phyloP scores from a whole-genome alignment of 2,888 invertebrate genomes.

The Temnothorax unifasciatus region DNA sequence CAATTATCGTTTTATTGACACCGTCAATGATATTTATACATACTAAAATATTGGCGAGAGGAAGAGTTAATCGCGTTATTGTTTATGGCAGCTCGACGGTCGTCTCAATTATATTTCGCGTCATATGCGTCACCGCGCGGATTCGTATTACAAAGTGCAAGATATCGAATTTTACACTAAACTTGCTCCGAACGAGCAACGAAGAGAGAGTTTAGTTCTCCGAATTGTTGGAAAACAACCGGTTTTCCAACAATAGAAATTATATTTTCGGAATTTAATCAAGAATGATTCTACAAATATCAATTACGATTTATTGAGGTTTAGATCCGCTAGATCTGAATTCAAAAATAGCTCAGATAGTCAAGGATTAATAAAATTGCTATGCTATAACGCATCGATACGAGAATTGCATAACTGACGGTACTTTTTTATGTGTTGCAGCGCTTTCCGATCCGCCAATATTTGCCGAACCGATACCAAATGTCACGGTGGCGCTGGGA shows the following conservation, averaged over 20 bases:
- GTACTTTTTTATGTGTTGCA: slow-evolving; percentile 86
- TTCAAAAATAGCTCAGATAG: neutral
- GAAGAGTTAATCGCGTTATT: slow-evolving; percentile 21
- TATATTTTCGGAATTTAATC: neutral
- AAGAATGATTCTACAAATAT: neutral
- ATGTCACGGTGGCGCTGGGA: slow-evolving; percentile 96
- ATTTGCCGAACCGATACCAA: slow-evolving; percentile 96
- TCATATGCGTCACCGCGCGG: neutral
- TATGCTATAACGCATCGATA: neutral
- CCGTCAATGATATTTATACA: slow-evolving; percentile 21
- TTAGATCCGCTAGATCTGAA: neutral
- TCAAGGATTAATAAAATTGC: neutral
- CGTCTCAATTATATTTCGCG: slow-evolving; percentile 23
- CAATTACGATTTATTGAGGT: neutral
- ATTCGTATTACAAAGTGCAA: slow-evolving; percentile 5
- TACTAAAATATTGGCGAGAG: slow-evolving; percentile 5
- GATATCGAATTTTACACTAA: neutral
- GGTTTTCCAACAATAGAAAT: neutral
- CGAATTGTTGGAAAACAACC: neutral
- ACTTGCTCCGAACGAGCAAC: neutral
- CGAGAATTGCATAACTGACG: neutral
- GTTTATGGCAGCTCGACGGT: slow-evolving; percentile 20
- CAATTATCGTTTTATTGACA: slow-evolving; percentile 50
- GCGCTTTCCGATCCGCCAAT: slow-evolving; percentile 95
- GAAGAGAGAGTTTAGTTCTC: neutral